Percentiles rank a stretch among this genome's conserved stretches.
These are phyloP conservation scores for Drosophila rufa DNA, from an alignment of 1,140 invertebrate species.

Conservation along the genomic window DNA sequence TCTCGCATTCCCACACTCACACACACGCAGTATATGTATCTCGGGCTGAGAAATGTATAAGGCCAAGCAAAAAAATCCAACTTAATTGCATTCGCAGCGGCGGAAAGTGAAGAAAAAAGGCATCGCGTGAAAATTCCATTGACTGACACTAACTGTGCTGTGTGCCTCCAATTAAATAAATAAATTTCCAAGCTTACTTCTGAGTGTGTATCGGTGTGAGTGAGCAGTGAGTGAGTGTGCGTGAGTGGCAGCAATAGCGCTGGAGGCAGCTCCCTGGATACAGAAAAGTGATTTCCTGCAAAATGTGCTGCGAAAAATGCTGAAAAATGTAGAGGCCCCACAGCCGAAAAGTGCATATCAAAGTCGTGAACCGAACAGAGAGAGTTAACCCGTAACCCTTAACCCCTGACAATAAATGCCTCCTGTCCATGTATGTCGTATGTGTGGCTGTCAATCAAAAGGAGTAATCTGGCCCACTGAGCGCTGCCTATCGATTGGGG, in stretches of 20 bases:
- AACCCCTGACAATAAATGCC: neutral
- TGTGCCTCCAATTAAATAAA: constrained; percentile 34
- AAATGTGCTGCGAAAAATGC: constrained; percentile 55
- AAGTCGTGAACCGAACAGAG: neutral
- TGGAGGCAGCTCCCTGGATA: constrained; percentile 79
- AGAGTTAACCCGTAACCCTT: constrained; percentile 15
- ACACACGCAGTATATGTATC: constrained; percentile 58
- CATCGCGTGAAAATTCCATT: constrained; percentile 37
- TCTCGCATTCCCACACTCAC: constrained; percentile 28
- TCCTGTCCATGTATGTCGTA: neutral
- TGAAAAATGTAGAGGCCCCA: constrained; percentile 17
- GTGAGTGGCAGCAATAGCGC: constrained; percentile 74
- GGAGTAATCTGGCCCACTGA: constrained; percentile 47
- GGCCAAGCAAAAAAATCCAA: constrained; percentile 54
- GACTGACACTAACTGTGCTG: constrained; percentile 13
- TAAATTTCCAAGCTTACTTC: constrained; percentile 12
- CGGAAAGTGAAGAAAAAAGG: constrained; percentile 41
- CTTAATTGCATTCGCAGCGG: constrained; percentile 55
- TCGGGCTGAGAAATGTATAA: constrained; percentile 65
- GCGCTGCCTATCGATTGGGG: constrained; percentile 76
- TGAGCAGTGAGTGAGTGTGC: constrained; percentile 45
- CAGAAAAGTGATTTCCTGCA: constrained; percentile 84
- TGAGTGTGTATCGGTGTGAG: constrained; percentile 27
- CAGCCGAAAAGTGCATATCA: constrained; percentile 15
- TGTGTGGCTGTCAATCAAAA: constrained; percentile 29